Evolutionary conservation across 2,888 invertebrate genomes (phyloP), one percentile per base, ranked within the genome.

Genomic region (Sinotaia quadrata): DNA sequence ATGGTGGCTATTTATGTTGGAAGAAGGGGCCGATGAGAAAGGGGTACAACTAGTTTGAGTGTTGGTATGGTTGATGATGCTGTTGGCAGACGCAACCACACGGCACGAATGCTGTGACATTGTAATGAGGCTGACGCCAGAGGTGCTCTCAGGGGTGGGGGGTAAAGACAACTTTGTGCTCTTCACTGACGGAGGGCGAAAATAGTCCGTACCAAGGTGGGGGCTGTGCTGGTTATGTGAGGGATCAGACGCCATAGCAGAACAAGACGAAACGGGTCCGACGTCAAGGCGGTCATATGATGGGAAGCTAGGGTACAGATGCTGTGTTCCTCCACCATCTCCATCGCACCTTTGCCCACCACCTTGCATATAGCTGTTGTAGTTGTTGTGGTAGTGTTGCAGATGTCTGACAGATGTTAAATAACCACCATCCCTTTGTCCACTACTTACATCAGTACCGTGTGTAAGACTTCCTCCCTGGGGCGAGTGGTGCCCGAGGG

Each of bases 201-300:
- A 63, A 31, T 52, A 63, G 31, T 63, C 62, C 33, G 52, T n/a
- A n/a, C 36, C 27, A 4, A 63, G 62, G 7, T 8, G 47, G 10
- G 12, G 8, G 47, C 21, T 24, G 21, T 31, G 57, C 29, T 34
- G 54, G 56, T 56, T 36, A 21, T 21, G 57, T 12, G 57, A 34
- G 34, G 57, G 34, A 34, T 31, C 52, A n/a, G 54, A n/a, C 29
- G 63, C 34, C 37, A 37, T 8, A n/a, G 63, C 34, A 34, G 65
- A 60, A 5, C 52, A 58, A 5, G 63, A 56, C 7, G 54, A 52
- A 24, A 65, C 56, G 65, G 65, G 65, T 27, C 61, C 61, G 29
- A 67, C 61, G 33, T 71, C 71, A 27, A 71, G 47, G 10, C 68
- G 62, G 33, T 71, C 71, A 44, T 71, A 71, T 8, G 71, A 68